A percentile compares a stretch with the other conserved stretches of the same genome.
Conservation (phyloP, 2,888 invertebrate species). For the Ectemnius continuus region DNA sequence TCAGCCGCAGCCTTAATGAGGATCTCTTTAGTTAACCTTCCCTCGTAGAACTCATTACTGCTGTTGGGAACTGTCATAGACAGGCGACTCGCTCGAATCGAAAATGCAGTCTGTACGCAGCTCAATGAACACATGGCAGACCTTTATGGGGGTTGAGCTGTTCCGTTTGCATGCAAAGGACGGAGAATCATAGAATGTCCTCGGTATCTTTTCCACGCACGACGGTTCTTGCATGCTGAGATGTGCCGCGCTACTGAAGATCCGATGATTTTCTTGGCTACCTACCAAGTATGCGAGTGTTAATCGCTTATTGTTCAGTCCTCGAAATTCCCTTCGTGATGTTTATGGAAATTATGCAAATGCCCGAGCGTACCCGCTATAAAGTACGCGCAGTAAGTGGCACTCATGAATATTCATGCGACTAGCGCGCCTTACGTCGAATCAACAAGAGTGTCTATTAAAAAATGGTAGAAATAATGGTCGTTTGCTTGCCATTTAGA, state of each 20-base stretch:
- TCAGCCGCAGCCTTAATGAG: no score
- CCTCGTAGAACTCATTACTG: no score
- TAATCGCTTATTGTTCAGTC: conserved; percentile 22
- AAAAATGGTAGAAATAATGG: no score
- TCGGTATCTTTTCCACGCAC: conserved; percentile 46
- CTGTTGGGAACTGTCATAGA: no score
- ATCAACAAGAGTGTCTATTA: no score
- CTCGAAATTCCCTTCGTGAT: conserved; percentile 12
- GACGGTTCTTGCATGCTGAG: background rate
- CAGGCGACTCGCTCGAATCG: no score
- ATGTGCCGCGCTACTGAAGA: conserved; percentile 9
- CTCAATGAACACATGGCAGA: no score
- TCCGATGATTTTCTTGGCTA: conserved; percentile 9
- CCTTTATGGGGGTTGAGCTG: no score
- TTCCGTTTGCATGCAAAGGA: no score
- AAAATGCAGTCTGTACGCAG: no score
- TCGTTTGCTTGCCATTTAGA: no score
- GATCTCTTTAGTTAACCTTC: no score
- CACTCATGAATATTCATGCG: conserved; percentile 29
- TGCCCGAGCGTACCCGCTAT: conserved; percentile 20
- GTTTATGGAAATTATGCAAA: conserved; percentile 27
- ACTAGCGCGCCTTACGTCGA: background rate
- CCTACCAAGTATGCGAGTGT: conserved; percentile 4
- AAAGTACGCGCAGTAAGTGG: conserved; percentile 18
- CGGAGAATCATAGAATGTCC: conserved; percentile 14